These are phyloP conservation scores for Fratercula arctica DNA, from an alignment of 2,797 vertebrate species.

Conservation along the genomic window DNA sequence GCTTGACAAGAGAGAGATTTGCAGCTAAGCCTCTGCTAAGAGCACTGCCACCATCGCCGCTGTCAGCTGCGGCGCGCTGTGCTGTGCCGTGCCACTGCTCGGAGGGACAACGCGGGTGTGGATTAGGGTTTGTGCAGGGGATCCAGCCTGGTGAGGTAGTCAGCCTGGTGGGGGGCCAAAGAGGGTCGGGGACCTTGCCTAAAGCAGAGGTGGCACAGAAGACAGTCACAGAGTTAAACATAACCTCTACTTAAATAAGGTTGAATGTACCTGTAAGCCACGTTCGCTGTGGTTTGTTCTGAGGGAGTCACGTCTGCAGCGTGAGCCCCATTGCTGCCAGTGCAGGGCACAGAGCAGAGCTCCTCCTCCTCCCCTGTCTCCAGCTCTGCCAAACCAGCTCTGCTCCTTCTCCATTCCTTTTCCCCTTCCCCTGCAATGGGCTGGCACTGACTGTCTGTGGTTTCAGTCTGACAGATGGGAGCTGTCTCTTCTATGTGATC, in stretches of 20 bases:
- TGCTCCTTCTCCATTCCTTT: background rate
- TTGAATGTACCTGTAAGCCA: rapidly evolving
- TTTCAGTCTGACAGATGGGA: background rate
- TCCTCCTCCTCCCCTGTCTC: background rate
- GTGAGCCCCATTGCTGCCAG: background rate
- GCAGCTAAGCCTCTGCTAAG: background rate
- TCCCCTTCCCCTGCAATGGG: background rate
- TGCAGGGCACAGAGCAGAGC: background rate
- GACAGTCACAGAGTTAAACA: background rate
- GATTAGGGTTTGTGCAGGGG: background rate
- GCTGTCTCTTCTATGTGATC: rapidly evolving
- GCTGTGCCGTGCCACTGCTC: background rate
- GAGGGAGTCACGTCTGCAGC: background rate
- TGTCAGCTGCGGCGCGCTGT: background rate
- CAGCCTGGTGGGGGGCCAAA: background rate
- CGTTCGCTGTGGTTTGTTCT: background rate
- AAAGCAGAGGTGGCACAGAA: background rate
- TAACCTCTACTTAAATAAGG: background rate
- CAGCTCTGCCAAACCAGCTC: background rate
- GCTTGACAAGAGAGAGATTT: conserved; percentile 8
- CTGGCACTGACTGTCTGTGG: rapidly evolving
- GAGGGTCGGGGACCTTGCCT: background rate
- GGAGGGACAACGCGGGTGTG: rapidly evolving
- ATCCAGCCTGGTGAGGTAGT: background rate
- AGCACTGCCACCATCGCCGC: background rate